phyloP scores from a whole-genome alignment of 2,113 vertebrate species.

The Myiagra hebetior region DNA sequence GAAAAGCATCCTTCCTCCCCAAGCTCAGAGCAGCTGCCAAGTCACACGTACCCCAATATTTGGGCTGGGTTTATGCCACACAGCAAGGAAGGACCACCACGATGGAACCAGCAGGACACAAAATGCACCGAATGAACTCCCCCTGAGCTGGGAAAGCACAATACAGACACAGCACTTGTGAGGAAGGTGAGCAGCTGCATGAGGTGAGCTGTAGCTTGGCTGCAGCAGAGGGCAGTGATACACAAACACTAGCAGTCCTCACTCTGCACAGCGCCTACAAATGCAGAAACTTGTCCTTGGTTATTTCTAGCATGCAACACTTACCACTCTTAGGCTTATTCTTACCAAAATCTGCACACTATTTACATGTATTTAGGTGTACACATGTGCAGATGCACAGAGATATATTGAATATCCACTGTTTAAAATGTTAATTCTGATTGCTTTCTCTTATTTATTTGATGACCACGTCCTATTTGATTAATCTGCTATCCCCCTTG shows the following conservation, averaged over 20 bases:
- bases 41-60: not conserved
- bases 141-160: not conserved
- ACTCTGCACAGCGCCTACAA: not conserved
- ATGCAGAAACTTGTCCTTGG: not conserved
- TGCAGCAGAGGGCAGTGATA: slow-evolving; percentile 1
- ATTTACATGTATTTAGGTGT: not conserved
- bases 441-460: not conserved
- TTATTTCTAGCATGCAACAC: not conserved
- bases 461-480: not conserved
- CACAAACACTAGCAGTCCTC: not conserved
- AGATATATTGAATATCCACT: not conserved
- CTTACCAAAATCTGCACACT: not conserved
- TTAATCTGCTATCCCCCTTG: not conserved
- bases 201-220: not conserved
- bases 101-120: fast-evolving
- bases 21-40: not conserved
- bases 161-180: fast-evolving
- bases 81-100: not conserved
- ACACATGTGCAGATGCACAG: not conserved
- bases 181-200: not conserved
- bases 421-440: not conserved
- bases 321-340: not conserved
- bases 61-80: not conserved
- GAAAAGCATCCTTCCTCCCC: not conserved
- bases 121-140: fast-evolving